Evolutionary conservation across 2,888 invertebrate species (phyloP).

Genomic region (Melanotus villosus): DNA sequence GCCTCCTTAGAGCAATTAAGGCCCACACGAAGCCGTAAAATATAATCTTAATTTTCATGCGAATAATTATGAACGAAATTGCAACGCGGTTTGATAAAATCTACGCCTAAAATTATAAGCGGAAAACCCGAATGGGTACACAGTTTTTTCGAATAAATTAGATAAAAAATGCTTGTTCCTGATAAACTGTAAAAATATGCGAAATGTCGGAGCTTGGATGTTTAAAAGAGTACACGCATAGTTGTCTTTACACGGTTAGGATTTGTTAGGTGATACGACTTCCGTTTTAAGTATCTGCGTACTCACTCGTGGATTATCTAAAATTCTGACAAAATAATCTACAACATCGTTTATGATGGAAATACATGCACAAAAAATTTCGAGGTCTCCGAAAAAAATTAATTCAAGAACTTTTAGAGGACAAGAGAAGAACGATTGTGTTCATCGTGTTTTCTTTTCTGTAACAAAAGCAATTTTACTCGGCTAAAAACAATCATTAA

Average conservation of each 20-base stretch:
- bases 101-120: slow-evolving; percentile 33
- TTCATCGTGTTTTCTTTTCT: slow-evolving; percentile 10
- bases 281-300: not conserved
- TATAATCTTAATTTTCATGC: slow-evolving; percentile 37
- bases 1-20: slow-evolving; percentile 21
- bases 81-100: slow-evolving; percentile 33
- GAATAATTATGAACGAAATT: slow-evolving; percentile 39
- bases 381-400: too few relatives aligned
- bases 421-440: not conserved
- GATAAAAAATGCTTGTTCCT: slow-evolving; percentile 17
- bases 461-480: slow-evolving; percentile 22
- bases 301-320: too few relatives aligned
- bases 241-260: slow-evolving; percentile 2
- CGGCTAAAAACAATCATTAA: slow-evolving; percentile 28
- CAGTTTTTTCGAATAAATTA: slow-evolving; percentile 38
- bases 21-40: slow-evolving; percentile 26
- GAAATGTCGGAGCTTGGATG: not conserved
- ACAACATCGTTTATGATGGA: too few relatives aligned
- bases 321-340: too few relatives aligned
- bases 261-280: slow-evolving; percentile 2
- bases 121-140: slow-evolving; percentile 30
- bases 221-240: slow-evolving; percentile 1
- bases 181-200: slow-evolving; percentile 9
- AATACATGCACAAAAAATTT: too few relatives aligned
- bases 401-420: not conserved